Evolutionary conservation across 2,888 invertebrate genomes (phyloP), one percentile per base, ranked within the genome.

Genomic region (Mayetiola destructor): DNA sequence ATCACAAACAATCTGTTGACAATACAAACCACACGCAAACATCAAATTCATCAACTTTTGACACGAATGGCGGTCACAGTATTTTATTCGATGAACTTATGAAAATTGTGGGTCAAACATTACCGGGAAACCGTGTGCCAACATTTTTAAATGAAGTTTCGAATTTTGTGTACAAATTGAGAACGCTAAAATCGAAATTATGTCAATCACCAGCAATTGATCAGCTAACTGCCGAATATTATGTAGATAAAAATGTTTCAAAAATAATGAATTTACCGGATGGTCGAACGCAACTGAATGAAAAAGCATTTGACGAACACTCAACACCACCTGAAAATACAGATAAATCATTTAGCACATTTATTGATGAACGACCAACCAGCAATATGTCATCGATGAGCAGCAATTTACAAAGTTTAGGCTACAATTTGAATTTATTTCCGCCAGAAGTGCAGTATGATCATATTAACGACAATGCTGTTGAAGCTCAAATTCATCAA

Each of bases 381-480:
- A 23, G n/a, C 14, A 4, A 37, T 10, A 42, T 42, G 21, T 42
- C 42, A 42, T 18, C 40, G 18, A 5, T 40, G 5, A 40, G 18
- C 9, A 40, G 18, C 9, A 42, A 42, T 42, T 42, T 42, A n/a
- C 42, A 42, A 42, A 23, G 3, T 8, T 27, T 48, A 4, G 27
- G 48, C 14, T 48, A 48, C n/a, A 48, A 48, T 48, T 27, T 48
- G 27, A 48, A 48, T 48, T n/a, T 48, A 3, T 27, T 27, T 2
- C 60, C 63, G 2, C n/a, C n/a, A n/a, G 27, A 48, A 48, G 18
- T 64, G 16, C 65, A 69, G 57, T 71, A 71, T 30, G 72, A 71
- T 59, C 69, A 72, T 61, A 70, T 64, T 30, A 71, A 67, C 59
- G 72, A 72, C 59, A 72, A 72, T 62, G 72, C 72, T 8, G 72